These are phyloP conservation scores for Coecobrya sp. DNA, from an alignment of 2,888 invertebrate genomes.

Conservation along the genomic window DNA sequence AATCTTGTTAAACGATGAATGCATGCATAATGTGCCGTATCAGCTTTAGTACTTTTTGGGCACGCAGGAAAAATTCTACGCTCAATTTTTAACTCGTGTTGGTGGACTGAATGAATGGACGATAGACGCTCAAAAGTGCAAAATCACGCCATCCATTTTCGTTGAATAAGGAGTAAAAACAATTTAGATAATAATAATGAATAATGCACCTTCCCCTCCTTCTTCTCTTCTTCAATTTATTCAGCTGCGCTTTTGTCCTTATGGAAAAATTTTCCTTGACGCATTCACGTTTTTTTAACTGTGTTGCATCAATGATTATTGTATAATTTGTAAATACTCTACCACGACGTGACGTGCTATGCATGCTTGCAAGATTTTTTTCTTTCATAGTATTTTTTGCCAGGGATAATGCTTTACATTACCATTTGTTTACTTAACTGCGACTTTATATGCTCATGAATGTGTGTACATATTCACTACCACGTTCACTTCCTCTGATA, in stretches of 20 bases:
- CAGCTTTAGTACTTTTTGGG: background rate
- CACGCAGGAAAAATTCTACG: background rate
- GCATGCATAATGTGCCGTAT: background rate
- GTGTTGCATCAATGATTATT: conserved; percentile 30
- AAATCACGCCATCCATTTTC: conserved; percentile 39
- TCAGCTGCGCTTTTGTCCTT: conserved; percentile 31
- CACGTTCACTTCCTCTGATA: background rate
- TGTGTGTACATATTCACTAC: background rate
- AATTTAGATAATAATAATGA: conserved; percentile 28
- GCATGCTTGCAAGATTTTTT: background rate
- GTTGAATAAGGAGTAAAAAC: background rate
- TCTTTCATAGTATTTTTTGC: conserved; percentile 2
- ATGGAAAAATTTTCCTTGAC: conserved; percentile 40
- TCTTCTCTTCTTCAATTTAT: background rate
- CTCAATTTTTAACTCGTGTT: background rate
- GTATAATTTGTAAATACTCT: background rate
- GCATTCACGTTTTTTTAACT: background rate
- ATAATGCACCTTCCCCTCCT: conserved; percentile 29
- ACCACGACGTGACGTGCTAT: background rate
- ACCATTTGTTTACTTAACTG: background rate
- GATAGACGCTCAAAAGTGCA: conserved; percentile 37
- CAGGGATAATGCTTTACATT: background rate
- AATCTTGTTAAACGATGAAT: background rate
- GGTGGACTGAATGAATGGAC: background rate
- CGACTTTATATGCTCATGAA: background rate